Percentiles rank a stretch among this genome's conserved stretches.
phyloP scores from a whole-genome alignment of 2,113 vertebrate genomes.

The Centrocercus urophasianus region DNA sequence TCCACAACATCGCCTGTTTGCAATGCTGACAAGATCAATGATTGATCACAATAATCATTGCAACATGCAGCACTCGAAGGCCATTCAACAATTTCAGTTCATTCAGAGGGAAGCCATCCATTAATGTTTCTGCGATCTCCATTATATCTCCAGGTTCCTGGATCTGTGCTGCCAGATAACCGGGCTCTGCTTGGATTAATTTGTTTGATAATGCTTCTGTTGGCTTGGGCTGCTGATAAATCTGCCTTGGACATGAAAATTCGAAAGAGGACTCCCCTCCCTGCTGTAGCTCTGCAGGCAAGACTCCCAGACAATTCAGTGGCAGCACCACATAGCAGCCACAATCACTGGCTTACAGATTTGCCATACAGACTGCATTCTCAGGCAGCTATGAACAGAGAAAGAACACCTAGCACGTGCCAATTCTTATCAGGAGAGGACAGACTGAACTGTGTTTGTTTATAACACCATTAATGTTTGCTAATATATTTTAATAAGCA shows the following conservation, averaged over 20 bases:
- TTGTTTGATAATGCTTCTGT: neutral
- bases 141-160: neutral
- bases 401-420: neutral
- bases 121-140: neutral
- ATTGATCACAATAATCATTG: neutral
- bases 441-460: conserved; percentile 13
- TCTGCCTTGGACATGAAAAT: neutral
- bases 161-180: neutral
- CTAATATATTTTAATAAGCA: conserved; percentile 25
- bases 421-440: conserved; percentile 45
- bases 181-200: neutral
- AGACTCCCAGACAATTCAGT: neutral
- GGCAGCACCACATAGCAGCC: neutral
- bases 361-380: neutral
- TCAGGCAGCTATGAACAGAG: neutral
- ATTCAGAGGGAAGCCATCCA: neutral
- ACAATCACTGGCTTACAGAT: neutral
- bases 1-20: rapidly evolving
- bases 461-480: neutral
- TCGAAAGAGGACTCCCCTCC: neutral
- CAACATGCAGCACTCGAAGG: neutral
- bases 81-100: neutral
- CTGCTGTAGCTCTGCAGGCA: neutral
- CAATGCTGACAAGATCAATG: neutral
- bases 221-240: neutral